Evolutionary conservation across 1,140 invertebrate genomes (phyloP), one percentile per base, ranked within the genome.

Genomic region (Zophobas atratus): DNA sequence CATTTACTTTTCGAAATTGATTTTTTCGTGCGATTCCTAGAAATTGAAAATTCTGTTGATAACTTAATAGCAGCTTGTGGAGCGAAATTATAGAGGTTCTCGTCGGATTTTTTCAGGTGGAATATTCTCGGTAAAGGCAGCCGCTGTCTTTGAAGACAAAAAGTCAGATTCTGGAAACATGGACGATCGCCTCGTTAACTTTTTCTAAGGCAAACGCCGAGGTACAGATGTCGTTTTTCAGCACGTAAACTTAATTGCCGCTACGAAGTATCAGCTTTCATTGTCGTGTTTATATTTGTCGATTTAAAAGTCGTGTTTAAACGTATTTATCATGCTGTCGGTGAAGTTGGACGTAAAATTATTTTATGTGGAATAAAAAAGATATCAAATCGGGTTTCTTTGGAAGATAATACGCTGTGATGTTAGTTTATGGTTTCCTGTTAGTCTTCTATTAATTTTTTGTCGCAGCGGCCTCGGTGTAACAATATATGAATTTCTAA

Each of bases 401-500:
- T 67, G 60, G 60, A 67, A 67, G 36, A 43, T 67, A 67, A 67
- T 67, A 67, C 39, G 60, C 33, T 67, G 6, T 43, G 38, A 67
- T 67, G 60, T 67, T 67, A 43, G 60, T 67, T 67, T 67, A 67
- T 67, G 60, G 60, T 43, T 67, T 67, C 60, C 60, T 67, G 60
- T 41, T 46, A 67, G 60, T 20, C 60, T 67, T 67, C 38, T 67
- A 67, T 67, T 67, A 67, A 67, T 67, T 67, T 67, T 67, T 67
- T 67, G 38, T 41, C 2, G n/a, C 1, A 43, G 36, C 56, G 56
- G 36, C 36, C 36, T 35, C n/a, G 3, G 5, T 6, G 36, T 43
- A 67, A 67, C 60, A 67, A 41, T 67, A 67, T 67, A 67, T 67
- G 60, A 67, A 67, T 67, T 41, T 67, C 60, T 67, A 43, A 67